A percentile compares a stretch with the other conserved stretches of the same genome.
Conservation (phyloP, 2,797 vertebrate species). For the Yasuhikotakia modesta region DNA sequence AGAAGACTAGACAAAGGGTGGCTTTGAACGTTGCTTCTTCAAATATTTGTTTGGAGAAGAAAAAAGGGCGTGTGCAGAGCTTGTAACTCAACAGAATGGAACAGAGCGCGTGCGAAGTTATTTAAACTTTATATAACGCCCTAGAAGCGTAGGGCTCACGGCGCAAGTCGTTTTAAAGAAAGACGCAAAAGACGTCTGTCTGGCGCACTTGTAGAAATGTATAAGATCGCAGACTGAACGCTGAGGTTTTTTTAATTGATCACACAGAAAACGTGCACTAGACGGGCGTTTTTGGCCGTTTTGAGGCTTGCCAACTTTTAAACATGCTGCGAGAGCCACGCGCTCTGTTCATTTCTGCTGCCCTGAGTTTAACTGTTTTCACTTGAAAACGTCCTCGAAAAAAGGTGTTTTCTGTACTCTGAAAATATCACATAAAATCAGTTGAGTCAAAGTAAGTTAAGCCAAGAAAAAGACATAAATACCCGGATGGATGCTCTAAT, state of each 20-base stretch:
- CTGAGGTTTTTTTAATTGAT: too few species aligned
- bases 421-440: constrained; percentile 7
- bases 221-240: too few species aligned
- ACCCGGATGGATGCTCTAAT: constrained; percentile 87
- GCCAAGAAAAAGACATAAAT: constrained; percentile 68
- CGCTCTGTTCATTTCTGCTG: neutral
- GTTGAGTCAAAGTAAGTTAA: constrained; percentile 33
- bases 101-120: neutral
- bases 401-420: neutral
- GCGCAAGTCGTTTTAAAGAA: neutral
- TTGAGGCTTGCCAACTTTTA: neutral
- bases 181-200: too few species aligned
- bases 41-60: neutral
- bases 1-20: constrained; percentile 26
- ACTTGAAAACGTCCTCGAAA: neutral
- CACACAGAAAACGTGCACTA: neutral
- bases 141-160: too few species aligned
- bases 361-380: neutral
- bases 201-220: too few species aligned
- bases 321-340: neutral
- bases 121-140: neutral
- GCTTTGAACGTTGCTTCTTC: too few species aligned
- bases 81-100: neutral
- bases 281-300: neutral
- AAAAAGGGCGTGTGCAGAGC: neutral